Conservation (phyloP, 1,140 invertebrate genomes). For the Psilanteris sp. region DNA sequence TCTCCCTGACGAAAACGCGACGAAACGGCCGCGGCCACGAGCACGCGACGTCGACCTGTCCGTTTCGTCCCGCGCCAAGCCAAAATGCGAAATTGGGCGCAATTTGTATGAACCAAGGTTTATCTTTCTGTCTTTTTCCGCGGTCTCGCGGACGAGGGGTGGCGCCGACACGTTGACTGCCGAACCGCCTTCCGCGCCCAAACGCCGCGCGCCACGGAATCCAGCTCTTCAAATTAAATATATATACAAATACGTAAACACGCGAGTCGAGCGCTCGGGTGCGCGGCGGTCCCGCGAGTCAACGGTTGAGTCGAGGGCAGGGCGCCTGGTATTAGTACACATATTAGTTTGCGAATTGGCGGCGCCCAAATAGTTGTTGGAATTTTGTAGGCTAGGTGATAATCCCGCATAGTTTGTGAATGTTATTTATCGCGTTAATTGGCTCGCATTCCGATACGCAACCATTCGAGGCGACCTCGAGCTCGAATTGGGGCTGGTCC, state of each 20-base stretch:
- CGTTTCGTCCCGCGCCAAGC: neutral
- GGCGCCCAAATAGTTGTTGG: slow-evolving; percentile 79
- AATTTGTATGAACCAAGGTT: too few species aligned
- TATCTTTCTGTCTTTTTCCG: slow-evolving; percentile 7
- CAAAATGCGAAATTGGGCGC: too few species aligned
- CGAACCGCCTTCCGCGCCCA: slow-evolving; percentile 19
- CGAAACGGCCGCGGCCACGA: too few species aligned
- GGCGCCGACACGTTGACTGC: slow-evolving; percentile 47
- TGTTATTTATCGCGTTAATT: slow-evolving; percentile 71
- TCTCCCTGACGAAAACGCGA: too few species aligned
- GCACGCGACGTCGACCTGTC: slow-evolving; percentile 29
- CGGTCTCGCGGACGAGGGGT: slow-evolving; percentile 41
- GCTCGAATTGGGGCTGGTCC: slow-evolving; percentile 25
- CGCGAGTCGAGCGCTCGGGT: neutral
- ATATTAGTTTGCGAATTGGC: slow-evolving; percentile 74
- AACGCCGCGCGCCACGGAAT: too few species aligned
- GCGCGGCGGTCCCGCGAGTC: slow-evolving; percentile 50
- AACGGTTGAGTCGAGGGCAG: slow-evolving; percentile 73
- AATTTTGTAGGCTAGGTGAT: slow-evolving; percentile 78
- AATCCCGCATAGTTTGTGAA: slow-evolving; percentile 75
- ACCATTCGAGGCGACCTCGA: slow-evolving; percentile 26
- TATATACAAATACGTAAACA: too few species aligned
- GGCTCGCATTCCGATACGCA: slow-evolving; percentile 58
- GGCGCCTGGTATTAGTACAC: slow-evolving; percentile 79
- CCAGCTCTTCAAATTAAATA: too few species aligned